Percentiles rank a stretch among this genome's conserved stretches.
Evolutionary conservation across 1,140 invertebrate genomes (phyloP).

Genomic region (Leptonema lineaticorne): DNA sequence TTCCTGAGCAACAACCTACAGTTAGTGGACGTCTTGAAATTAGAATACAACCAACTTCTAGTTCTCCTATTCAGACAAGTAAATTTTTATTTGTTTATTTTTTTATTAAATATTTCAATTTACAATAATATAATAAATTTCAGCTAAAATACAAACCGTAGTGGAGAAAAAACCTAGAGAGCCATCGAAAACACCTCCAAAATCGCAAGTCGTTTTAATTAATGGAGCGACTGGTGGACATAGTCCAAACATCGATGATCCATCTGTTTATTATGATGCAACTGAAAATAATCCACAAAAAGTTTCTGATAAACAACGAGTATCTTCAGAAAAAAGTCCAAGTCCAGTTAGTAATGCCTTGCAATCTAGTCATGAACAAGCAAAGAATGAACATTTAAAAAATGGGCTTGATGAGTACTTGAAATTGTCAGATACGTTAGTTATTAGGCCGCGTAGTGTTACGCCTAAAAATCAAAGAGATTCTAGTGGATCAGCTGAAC

Average conservation of each 20-base stretch:
- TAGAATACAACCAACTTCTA: constrained; percentile 63
- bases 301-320: constrained; percentile 42
- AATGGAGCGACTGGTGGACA: constrained; percentile 55
- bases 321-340: constrained; percentile 43
- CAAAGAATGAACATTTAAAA: constrained; percentile 24
- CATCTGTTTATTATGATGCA: constrained; percentile 66
- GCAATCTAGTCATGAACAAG: constrained; percentile 1
- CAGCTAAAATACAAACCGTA: constrained; percentile 39
- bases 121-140: constrained; percentile 1
- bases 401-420: constrained; percentile 29
- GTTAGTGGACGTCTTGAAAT: constrained; percentile 81
- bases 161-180: constrained; percentile 26
- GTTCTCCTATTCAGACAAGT: constrained; percentile 49
- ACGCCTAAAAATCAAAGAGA: constrained; percentile 27
- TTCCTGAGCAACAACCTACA: constrained; percentile 57
- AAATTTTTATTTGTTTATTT: constrained; percentile 9
- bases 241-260: constrained; percentile 61
- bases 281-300: constrained; percentile 55
- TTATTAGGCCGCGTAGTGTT: constrained; percentile 28
- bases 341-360: constrained; percentile 36
- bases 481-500: background rate
- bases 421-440: constrained; percentile 22
- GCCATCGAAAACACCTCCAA: constrained; percentile 30
- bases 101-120: constrained; percentile 8
- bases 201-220: constrained; percentile 43